These are phyloP conservation scores for Charina bottae DNA, from an alignment of 2,113 vertebrate species.

Conservation along the genomic window DNA sequence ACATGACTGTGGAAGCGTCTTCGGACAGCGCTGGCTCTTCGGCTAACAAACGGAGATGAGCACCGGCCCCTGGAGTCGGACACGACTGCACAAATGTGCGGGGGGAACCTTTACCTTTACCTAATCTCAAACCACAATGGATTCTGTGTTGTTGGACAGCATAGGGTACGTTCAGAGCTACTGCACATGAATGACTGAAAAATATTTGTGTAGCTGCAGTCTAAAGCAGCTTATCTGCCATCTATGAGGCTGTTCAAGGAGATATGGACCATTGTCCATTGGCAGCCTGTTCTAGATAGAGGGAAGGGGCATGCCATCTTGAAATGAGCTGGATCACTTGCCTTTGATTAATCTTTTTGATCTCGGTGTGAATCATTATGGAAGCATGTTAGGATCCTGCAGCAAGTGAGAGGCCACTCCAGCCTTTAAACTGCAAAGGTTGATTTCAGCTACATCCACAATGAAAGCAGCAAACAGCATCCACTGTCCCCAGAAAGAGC, in stretches of 20 bases:
- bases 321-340: not conserved
- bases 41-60: no score
- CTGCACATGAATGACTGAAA: not conserved
- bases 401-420: not conserved
- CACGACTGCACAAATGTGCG: no score
- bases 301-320: not conserved
- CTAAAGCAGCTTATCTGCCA: not conserved
- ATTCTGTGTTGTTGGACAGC: not conserved
- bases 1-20: no score
- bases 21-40: no score
- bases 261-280: not conserved
- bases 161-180: not conserved
- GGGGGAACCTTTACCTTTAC: no score
- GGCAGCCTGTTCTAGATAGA: not conserved
- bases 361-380: not conserved
- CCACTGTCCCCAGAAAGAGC: constrained; percentile 20
- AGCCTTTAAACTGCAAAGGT: not conserved
- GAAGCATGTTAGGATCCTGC: not conserved
- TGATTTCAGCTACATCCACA: constrained; percentile 7
- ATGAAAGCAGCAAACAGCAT: constrained; percentile 1
- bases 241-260: not conserved
- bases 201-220: not conserved
- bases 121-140: not conserved
- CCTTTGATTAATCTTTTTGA: not conserved
- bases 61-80: no score